phyloP scores from a whole-genome alignment of 2,113 vertebrate genomes.

The Daubentonia madagascariensis region DNA sequence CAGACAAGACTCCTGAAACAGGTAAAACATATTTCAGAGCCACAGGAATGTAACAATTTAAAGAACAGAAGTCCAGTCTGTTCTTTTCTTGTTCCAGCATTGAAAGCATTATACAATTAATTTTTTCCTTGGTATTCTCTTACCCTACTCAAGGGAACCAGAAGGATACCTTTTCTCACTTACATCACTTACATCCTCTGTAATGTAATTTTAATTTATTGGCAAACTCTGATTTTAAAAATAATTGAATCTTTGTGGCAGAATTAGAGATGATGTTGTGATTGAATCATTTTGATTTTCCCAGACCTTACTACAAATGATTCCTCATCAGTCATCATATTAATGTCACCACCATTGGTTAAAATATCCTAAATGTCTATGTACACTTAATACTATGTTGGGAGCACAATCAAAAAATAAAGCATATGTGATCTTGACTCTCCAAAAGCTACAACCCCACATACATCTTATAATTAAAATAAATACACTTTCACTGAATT shows the following conservation, averaged over 20 bases:
- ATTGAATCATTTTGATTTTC: background rate
- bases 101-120: background rate
- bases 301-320: background rate
- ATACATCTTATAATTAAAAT: background rate
- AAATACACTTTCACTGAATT: background rate
- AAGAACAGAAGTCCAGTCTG: background rate
- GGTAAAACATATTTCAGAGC: background rate
- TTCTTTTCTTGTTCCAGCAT: background rate
- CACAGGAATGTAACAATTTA: background rate
- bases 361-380: background rate
- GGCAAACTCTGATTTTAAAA: background rate
- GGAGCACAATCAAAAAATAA: background rate
- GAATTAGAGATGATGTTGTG: background rate
- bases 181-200: background rate
- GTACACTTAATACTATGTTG: background rate
- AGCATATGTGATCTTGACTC: background rate
- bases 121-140: background rate
- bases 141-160: background rate
- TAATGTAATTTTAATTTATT: background rate
- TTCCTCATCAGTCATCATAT: background rate
- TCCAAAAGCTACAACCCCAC: background rate
- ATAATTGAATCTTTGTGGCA: background rate
- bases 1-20: background rate
- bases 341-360: background rate
- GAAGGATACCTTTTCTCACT: background rate